A percentile compares a stretch with the other conserved stretches of the same genome.
These are phyloP conservation scores for Prenolepis imparis DNA, from an alignment of 2,888 invertebrate species.

Conservation along the genomic window DNA sequence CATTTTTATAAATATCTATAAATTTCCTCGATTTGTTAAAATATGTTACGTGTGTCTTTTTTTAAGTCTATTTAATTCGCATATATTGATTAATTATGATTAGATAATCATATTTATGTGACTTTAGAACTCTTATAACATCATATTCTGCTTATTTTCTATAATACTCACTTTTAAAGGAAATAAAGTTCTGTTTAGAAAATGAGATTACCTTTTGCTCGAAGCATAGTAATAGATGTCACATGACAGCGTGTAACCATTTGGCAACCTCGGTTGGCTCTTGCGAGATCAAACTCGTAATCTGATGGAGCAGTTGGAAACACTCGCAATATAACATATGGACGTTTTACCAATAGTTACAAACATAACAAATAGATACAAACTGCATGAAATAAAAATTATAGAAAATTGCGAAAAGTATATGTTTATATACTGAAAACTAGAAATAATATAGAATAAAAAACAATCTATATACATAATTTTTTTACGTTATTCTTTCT, in stretches of 20 bases:
- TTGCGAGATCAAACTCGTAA: conserved; percentile 74
- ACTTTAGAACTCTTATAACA: background rate
- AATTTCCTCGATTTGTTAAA: background rate
- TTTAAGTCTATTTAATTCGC: background rate
- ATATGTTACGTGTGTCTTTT: background rate
- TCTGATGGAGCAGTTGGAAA: conserved; percentile 70
- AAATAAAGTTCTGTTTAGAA: conserved; percentile 65
- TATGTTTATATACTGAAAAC: background rate
- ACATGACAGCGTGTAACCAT: conserved; percentile 61
- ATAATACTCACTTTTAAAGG: conserved; percentile 64
- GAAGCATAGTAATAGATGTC: conserved; percentile 36
- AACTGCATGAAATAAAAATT: conserved; percentile 41
- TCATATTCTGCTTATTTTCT: conserved; percentile 30
- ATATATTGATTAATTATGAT: background rate
- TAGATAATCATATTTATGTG: background rate
- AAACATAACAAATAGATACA: conserved; percentile 55
- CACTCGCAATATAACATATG: conserved; percentile 53
- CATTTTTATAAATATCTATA: background rate
- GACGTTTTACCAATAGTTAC: conserved; percentile 61
- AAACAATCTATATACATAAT: background rate
- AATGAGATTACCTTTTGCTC: conserved; percentile 66
- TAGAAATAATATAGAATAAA: background rate
- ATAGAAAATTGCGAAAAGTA: background rate
- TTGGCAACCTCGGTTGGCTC: conserved; percentile 71
- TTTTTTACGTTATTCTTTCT: background rate